Evolutionary conservation across 2,888 invertebrate genomes (phyloP).

Genomic region (Scaptomyza caliginosa): DNA sequence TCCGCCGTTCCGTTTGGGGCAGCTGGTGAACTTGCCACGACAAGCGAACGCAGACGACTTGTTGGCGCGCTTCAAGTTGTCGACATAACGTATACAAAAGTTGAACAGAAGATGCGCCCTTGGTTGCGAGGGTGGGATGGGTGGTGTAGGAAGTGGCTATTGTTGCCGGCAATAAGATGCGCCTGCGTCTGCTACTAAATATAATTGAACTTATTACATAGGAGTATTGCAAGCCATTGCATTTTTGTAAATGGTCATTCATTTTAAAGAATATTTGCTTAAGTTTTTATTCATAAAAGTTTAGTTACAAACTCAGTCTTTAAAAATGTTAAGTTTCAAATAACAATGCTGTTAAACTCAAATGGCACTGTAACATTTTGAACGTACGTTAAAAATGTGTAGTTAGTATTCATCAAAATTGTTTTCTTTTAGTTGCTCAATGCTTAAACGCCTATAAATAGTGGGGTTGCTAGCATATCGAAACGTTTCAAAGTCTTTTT

Average conservation of each 20-base stretch:
- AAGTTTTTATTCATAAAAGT: not conserved
- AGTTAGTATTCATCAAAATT: not conserved
- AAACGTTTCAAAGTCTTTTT: not conserved
- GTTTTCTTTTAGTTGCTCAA: not conserved
- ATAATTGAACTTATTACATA: not conserved
- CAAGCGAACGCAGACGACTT: slow-evolving; percentile 73
- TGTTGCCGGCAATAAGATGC: slow-evolving; percentile 49
- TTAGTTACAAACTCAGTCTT: not conserved
- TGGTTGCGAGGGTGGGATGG: not conserved
- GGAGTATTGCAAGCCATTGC: not conserved
- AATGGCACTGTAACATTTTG: not conserved
- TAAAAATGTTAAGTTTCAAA: not conserved
- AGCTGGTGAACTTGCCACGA: slow-evolving; percentile 55
- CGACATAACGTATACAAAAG: slow-evolving; percentile 38
- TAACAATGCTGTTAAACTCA: slow-evolving; percentile 15
- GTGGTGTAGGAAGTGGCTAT: not conserved
- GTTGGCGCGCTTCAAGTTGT: slow-evolving; percentile 69
- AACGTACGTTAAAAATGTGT: not conserved
- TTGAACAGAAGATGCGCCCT: slow-evolving; percentile 14
- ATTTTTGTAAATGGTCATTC: too few species aligned
- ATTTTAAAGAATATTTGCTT: not conserved
- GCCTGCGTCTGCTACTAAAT: slow-evolving; percentile 38
- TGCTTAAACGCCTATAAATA: not conserved
- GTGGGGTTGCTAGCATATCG: not conserved
- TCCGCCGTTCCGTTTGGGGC: slow-evolving; percentile 40